phyloP scores from a whole-genome alignment of 1,140 invertebrate species.

The Magallana ariakensis region DNA sequence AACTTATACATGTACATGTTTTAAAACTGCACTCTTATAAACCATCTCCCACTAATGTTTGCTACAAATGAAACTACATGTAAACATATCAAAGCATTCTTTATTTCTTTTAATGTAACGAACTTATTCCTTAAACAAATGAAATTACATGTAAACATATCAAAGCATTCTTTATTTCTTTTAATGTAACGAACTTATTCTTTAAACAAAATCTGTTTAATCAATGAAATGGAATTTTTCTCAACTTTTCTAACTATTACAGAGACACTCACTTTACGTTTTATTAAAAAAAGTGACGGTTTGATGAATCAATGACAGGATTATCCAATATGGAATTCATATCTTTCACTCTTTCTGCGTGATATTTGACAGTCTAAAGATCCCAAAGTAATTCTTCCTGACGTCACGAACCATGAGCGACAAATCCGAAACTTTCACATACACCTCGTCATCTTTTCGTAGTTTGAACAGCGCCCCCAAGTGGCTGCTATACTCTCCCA shows the following conservation, averaged over 20 bases:
- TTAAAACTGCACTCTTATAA: too few relatives aligned
- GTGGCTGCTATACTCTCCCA: constrained; percentile 75
- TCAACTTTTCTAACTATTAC: background rate
- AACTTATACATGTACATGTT: too few relatives aligned
- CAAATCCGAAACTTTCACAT: constrained; percentile 76
- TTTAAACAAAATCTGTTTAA: background rate
- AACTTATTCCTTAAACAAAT: background rate
- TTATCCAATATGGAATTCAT: too few relatives aligned
- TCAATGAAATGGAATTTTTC: background rate
- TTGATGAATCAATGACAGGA: background rate
- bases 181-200: background rate
- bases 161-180: background rate
- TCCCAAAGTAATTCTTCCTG: constrained; percentile 74
- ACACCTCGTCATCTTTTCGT: constrained; percentile 72
- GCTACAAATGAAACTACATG: background rate
- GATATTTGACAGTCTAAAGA: constrained; percentile 66
- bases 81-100: background rate
- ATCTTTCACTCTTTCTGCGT: background rate
- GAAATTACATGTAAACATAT: background rate
- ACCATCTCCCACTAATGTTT: too few relatives aligned
- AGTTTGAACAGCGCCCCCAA: constrained; percentile 74
- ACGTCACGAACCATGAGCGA: constrained; percentile 68
- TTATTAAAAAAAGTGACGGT: background rate
- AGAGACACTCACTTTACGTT: background rate
- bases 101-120: background rate